Evolutionary conservation across 1,140 invertebrate genomes (phyloP), one percentile per base, ranked within the genome.

Genomic region (Euwallacea fornicatus): DNA sequence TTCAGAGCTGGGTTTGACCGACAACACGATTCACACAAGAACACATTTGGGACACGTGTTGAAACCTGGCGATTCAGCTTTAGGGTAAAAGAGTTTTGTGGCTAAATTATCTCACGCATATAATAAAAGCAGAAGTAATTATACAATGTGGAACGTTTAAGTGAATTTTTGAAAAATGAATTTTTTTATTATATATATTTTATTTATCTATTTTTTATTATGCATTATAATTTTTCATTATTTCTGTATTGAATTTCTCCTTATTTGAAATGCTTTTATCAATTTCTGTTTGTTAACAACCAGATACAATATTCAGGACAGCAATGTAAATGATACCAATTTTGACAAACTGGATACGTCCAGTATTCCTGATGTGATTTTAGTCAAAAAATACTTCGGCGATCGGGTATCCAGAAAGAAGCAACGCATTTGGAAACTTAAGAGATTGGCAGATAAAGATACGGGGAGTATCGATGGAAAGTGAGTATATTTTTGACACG

Each of bases 1-100:
- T 42, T 92, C 89, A 66, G 96, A 98, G 79, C 82, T 98, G 42
- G 97, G 96, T 9, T 84, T 91, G 8, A 90, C 90, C 67, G 90
- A 95, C n/a, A 90, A 88, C 77, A 86, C 89, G 10, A 89, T 94
- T 73, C 94, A 97, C 77, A 90, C 92, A 42, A 86, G 91, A 75
- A 97, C 96, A 42, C 98, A 99, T 85, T 83, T 99, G 47, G 98
- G 98, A 0, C 93, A 98, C 83, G 78, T 99, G 60, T 84, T 99
- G 10, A 93, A 95, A 80, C 89, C 92, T 71, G 97, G 98, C 42
- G 98, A 99, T 83, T 90, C 90, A 10, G 97, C 92, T 58, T 81
- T 98, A 63, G 97, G 96, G 21, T 33, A 33, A 33, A 33, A 88
- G 94, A 86, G 83, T 82, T 46, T 47, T 13, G 4, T 33, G 4